A percentile compares a stretch with the other conserved stretches of the same genome.
Evolutionary conservation across 2,113 vertebrate genomes (phyloP).

Genomic region (Polypterus senegalus): DNA sequence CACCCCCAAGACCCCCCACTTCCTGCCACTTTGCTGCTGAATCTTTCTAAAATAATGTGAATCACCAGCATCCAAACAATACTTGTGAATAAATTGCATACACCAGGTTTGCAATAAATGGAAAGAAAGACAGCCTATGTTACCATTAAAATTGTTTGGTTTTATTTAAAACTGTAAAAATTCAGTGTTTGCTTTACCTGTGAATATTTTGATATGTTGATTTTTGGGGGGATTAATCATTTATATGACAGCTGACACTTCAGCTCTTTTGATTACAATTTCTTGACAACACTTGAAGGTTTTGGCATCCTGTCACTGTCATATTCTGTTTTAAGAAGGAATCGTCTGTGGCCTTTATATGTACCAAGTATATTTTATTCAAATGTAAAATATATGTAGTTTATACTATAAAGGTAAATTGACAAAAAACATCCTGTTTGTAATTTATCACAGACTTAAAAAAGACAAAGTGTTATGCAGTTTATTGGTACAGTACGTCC

Average conservation of each 20-base stretch:
- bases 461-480: no score
- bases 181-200: neutral
- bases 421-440: no score
- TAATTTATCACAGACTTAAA: no score
- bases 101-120: no score
- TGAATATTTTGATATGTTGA: slow-evolving; percentile 10
- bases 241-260: slow-evolving; percentile 64
- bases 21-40: no score
- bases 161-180: neutral
- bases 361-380: neutral
- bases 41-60: no score
- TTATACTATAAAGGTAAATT: no score
- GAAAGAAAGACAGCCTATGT: no score
- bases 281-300: slow-evolving; percentile 47
- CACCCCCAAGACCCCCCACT: no score
- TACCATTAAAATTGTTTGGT: neutral
- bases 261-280: slow-evolving; percentile 60
- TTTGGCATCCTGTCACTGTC: neutral
- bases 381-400: neutral
- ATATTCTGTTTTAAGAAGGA: neutral
- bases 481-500: no score
- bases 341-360: neutral
- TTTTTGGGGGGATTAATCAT: neutral
- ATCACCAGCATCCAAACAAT: no score
- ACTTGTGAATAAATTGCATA: no score